Evolutionary conservation across 2,888 invertebrate species (phyloP).

Genomic region (Pyrocoelia pectoralis): DNA sequence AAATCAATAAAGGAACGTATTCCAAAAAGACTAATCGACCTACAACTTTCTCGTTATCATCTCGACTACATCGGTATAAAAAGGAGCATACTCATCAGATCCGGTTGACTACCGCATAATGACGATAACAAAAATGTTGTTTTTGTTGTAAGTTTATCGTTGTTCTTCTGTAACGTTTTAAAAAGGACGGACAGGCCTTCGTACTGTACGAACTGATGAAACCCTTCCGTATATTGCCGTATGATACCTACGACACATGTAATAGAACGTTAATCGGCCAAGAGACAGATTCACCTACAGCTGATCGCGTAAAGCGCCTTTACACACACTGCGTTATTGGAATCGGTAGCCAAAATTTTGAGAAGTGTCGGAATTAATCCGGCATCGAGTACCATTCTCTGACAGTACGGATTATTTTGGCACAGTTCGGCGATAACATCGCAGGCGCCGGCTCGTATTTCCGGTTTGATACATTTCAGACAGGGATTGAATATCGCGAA

Average conservation of each 20-base stretch:
- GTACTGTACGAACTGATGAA: conserved; percentile 67
- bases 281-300: conserved; percentile 64
- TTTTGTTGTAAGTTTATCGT: conserved; percentile 72
- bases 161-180: conserved; percentile 65
- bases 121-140: conserved; percentile 75
- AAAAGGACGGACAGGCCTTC: conserved; percentile 74
- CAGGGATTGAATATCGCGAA: conserved; percentile 75
- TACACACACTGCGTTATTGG: conserved; percentile 66
- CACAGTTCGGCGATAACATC: conserved; percentile 78
- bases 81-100: conserved; percentile 64
- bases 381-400: conserved; percentile 57
- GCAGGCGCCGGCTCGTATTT: conserved; percentile 71
- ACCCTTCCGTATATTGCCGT: conserved; percentile 69
- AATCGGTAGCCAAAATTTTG: conserved; percentile 64
- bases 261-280: not conserved
- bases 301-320: conserved; percentile 84
- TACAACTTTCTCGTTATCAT: conserved; percentile 30
- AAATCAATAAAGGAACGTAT: conserved; percentile 49
- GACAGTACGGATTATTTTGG: conserved; percentile 88
- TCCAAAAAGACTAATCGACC: conserved; percentile 50
- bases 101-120: conserved; percentile 64
- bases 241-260: conserved; percentile 65
- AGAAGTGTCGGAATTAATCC: conserved; percentile 72
- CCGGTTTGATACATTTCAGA: conserved; percentile 67
- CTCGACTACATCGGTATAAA: not conserved